These are phyloP conservation scores for Pygocentrus nattereri DNA, from an alignment of 2,797 vertebrate species.

Conservation along the genomic window DNA sequence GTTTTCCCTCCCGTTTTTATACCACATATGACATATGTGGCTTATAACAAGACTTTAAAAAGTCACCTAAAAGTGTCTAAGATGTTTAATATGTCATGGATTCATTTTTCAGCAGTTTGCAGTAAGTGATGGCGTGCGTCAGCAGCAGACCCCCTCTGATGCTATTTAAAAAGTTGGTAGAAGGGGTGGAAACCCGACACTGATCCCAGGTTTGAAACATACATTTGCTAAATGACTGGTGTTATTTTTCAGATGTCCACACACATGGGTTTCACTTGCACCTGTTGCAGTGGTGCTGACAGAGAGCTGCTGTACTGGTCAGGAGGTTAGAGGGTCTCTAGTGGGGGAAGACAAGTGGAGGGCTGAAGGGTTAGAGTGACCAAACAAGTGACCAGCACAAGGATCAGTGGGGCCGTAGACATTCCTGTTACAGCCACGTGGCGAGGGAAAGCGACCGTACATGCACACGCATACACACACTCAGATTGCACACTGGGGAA, in stretches of 20 bases:
- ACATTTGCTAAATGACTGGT: conserved; percentile 39
- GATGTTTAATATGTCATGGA: neutral
- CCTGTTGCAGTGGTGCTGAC: conserved; percentile 44
- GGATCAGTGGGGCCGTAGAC: conserved; percentile 15
- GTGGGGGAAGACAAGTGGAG: conserved; percentile 1
- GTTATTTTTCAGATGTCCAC: conserved; percentile 51
- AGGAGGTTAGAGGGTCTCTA: conserved; percentile 1
- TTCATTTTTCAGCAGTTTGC: neutral
- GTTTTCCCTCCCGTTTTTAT: no score
- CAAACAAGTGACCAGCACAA: neutral
- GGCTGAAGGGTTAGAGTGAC: neutral
- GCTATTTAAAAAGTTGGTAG: conserved; percentile 33
- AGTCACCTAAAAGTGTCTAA: neutral
- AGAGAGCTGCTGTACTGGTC: conserved; percentile 22
- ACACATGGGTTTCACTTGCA: conserved; percentile 52
- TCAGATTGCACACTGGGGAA: conserved; percentile 18
- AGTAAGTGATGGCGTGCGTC: conserved; percentile 6
- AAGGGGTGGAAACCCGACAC: conserved; percentile 29
- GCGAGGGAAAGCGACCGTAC: conserved; percentile 23
- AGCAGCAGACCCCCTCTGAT: conserved; percentile 20
- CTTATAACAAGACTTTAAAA: neutral
- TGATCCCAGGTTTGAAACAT: conserved; percentile 32
- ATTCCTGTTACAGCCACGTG: conserved; percentile 40
- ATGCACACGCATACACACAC: conserved; percentile 6
- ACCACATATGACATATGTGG: no score